Base-by-base conservation (phyloP, 2,797 vertebrate species). In the Schizopygopsis pylzovi region DNA sequence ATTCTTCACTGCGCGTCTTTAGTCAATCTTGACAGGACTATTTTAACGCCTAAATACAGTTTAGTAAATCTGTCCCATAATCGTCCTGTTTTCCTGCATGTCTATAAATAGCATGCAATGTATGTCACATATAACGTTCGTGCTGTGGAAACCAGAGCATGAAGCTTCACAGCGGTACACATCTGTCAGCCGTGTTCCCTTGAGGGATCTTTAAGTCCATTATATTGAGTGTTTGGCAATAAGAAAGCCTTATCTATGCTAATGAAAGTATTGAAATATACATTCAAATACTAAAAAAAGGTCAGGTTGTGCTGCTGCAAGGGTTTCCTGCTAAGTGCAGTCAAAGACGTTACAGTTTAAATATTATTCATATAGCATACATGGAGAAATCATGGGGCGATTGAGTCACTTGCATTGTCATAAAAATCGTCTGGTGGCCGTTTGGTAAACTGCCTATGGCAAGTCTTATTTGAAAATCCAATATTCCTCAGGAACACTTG, bases 371-470 rank as follows among this genome's bases (percentile, higher is more conserved):
- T 18, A 61, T 39, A 47, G 41, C 16, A 33, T 37, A 56, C 20
- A 10, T 76, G 41, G 28, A 63, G 37, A 75, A 59, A 45, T 20
- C 3, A 41, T 45, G 9, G 10, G 18, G 25, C 12, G 10, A 43
- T 6, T 71, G 7, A 71, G 65, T 47, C 61, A 70, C 25, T 81
- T 63, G 15, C 41, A 18, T 63, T 73, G 76, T 85, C 70, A 85
- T 81, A 78, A 86, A 45, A 56, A 13, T 67, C 71, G 65, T 43
- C 81, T 78, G 49, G 61, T 87, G 82, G 72, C 76, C 81, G 75
- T 82, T 82, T 88, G 68, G 79, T 82, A 80, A 80, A 86, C 82
- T 59, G 88, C 86, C 79, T 79, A 80, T 76, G 79, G 90, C 87
- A 72, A 87, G 82, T 37, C 45, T 47, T 54, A 85, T 90, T 90